Evolutionary conservation across 2,797 vertebrate species (phyloP).

Genomic region (Lophius americanus): DNA sequence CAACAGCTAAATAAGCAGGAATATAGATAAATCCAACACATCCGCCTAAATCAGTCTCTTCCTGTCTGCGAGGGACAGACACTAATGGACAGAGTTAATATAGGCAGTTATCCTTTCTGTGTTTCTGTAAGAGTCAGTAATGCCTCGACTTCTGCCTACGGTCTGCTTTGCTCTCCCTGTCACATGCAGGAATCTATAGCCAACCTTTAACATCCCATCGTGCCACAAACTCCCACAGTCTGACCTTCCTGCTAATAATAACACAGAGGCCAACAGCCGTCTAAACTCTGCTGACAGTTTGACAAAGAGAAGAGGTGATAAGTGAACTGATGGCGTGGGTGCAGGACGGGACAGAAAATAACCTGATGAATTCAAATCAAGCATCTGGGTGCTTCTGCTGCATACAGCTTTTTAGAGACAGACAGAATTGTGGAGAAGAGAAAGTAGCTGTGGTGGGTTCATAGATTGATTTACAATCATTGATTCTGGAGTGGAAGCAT

Average conservation of each 20-base stretch:
- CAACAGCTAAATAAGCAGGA: slow-evolving; percentile 40
- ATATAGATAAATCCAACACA: slow-evolving; percentile 65
- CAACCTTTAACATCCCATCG: slow-evolving; percentile 36
- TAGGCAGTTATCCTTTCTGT: slow-evolving; percentile 55
- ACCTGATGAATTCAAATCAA: slow-evolving; percentile 3
- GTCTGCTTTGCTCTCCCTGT: slow-evolving; percentile 39
- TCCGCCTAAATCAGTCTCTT: slow-evolving; percentile 59
- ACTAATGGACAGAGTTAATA: slow-evolving; percentile 67
- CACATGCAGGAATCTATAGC: slow-evolving; percentile 45
- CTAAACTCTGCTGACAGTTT: slow-evolving; percentile 23
- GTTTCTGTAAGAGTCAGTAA: slow-evolving; percentile 53
- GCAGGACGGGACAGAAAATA: neutral
- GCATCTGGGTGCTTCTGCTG: neutral
- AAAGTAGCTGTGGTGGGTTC: neutral
- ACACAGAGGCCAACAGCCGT: slow-evolving; percentile 21
- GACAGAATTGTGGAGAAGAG: too few relatives aligned
- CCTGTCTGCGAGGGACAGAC: slow-evolving; percentile 56
- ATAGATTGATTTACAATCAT: neutral
- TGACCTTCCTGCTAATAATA: slow-evolving; percentile 66
- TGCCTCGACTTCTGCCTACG: slow-evolving; percentile 38
- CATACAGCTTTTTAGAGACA: neutral
- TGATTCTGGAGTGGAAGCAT: neutral
- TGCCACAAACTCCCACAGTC: slow-evolving; percentile 15
- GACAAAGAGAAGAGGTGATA: slow-evolving; percentile 19
- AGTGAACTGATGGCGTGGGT: slow-evolving; percentile 10